These are phyloP conservation scores for Nyctalus aviator DNA, from an alignment of 2,797 vertebrate genomes.

Conservation along the genomic window DNA sequence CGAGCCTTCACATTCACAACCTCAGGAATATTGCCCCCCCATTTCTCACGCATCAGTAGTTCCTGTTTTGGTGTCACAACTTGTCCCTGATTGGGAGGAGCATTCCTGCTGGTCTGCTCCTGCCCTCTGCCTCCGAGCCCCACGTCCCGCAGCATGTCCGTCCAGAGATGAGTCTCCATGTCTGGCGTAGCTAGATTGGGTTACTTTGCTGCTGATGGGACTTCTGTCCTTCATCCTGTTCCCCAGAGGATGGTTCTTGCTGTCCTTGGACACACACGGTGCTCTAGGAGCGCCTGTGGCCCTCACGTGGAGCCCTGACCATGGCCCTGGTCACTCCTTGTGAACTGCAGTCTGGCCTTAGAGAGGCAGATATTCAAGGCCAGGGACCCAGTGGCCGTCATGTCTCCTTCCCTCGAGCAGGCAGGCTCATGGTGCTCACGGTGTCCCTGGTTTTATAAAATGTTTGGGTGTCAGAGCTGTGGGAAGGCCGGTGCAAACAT, in stretches of 20 bases:
- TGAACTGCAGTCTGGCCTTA: not conserved
- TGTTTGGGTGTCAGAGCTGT: not conserved
- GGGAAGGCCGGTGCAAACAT: not conserved
- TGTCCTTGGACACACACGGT: no score
- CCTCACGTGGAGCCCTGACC: not conserved
- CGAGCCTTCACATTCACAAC: not conserved
- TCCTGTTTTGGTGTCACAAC: not conserved
- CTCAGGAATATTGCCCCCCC: not conserved
- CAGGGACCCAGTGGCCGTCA: not conserved
- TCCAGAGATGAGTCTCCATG: not conserved
- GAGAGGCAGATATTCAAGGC: not conserved
- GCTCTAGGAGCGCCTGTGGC: not conserved
- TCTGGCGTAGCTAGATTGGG: rapidly evolving
- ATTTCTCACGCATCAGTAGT: not conserved
- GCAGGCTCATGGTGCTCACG: rapidly evolving
- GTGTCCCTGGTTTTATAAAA: not conserved
- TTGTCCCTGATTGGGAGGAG: not conserved
- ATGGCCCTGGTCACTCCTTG: no score
- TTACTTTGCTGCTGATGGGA: no score
- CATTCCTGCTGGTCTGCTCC: not conserved
- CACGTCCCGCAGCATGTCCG: no score
- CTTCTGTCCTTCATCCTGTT: no score
- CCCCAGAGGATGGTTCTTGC: not conserved
- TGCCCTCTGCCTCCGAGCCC: not conserved
- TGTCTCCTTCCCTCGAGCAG: not conserved